phyloP scores from a whole-genome alignment of 2,113 vertebrate genomes.

The Stomatorhinus ivindoensis region DNA sequence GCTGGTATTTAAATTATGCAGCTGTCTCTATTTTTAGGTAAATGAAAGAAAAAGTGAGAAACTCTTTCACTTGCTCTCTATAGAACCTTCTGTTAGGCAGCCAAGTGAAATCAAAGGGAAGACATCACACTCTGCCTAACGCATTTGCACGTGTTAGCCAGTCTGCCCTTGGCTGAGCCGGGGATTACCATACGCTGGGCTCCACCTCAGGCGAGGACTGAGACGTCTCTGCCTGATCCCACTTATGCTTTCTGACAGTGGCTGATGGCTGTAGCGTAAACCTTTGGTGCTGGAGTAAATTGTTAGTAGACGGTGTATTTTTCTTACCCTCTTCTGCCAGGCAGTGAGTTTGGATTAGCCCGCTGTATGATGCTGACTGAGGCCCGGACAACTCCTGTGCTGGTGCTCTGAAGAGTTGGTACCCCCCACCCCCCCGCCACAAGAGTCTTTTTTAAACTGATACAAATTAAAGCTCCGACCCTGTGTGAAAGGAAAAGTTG shows the following conservation, averaged over 20 bases:
- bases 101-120: not conserved
- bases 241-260: not conserved
- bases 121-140: not conserved
- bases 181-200: not conserved
- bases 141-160: not conserved
- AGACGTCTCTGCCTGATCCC: not conserved
- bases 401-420: not conserved
- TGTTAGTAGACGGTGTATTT: not conserved
- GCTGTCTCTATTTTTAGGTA: not conserved
- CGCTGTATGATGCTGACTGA: not conserved
- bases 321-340: not conserved
- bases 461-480: not conserved
- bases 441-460: not conserved
- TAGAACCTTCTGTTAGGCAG: not conserved
- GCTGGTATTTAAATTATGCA: not conserved
- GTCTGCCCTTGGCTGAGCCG: not conserved
- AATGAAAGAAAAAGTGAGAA: not conserved
- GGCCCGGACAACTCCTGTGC: not conserved
- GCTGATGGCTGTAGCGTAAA: not conserved
- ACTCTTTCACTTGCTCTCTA: not conserved
- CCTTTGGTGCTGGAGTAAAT: not conserved
- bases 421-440: not conserved
- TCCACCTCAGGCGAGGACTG: not conserved
- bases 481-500: not conserved
- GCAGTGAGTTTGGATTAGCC: slow-evolving; percentile 1